Conservation (phyloP, 1,140 invertebrate species). For the Drosophila nigromelanica region DNA sequence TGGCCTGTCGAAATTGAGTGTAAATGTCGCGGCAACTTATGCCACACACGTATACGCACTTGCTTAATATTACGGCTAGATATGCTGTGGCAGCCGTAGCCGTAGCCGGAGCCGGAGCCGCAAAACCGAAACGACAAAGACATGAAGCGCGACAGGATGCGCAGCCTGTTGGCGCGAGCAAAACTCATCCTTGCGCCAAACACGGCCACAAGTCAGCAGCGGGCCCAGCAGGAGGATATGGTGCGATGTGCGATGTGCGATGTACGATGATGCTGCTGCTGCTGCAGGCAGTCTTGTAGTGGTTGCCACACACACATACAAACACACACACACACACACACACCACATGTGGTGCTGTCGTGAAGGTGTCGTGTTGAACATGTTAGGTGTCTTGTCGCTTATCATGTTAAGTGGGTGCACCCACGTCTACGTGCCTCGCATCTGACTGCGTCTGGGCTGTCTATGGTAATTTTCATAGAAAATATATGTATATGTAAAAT, state of each 20-base stretch:
- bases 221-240: constrained; percentile 12
- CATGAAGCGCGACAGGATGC: constrained; percentile 22
- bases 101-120: constrained; percentile 15
- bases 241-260: constrained; percentile 13
- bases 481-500: constrained; percentile 81
- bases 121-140: constrained; percentile 62
- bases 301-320: constrained; percentile 8
- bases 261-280: constrained; percentile 18
- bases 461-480: constrained; percentile 79
- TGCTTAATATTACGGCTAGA: constrained; percentile 73
- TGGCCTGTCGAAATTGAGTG: constrained; percentile 54
- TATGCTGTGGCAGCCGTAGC: constrained; percentile 35
- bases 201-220: constrained; percentile 65
- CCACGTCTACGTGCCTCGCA: constrained; percentile 72
- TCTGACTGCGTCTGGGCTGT: constrained; percentile 39
- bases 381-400: constrained; percentile 82
- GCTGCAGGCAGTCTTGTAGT: constrained; percentile 49
- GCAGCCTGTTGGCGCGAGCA: background rate
- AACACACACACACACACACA: constrained; percentile 3
- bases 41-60: constrained; percentile 72
- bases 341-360: constrained; percentile 57
- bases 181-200: constrained; percentile 15
- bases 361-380: constrained; percentile 81
- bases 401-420: constrained; percentile 80
- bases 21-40: constrained; percentile 75